Evolutionary conservation across 2,888 invertebrate species (phyloP).

Genomic region (Myopa tessellatipennis): DNA sequence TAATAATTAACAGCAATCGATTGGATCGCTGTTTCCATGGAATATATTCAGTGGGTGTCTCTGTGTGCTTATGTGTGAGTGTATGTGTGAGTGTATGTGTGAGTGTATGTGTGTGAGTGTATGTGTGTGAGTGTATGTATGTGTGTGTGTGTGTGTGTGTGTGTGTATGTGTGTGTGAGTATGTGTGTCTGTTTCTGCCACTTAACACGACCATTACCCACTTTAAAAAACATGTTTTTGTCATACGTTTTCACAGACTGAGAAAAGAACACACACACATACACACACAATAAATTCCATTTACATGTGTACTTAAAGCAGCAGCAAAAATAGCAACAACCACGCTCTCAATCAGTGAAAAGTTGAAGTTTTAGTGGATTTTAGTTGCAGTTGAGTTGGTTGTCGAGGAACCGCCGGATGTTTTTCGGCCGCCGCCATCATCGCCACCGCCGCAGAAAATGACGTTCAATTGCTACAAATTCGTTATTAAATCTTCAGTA

Average conservation of each 20-base stretch:
- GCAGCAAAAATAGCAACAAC: neutral
- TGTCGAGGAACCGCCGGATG: too few relatives aligned
- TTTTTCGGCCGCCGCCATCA: too few relatives aligned
- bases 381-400: too few relatives aligned
- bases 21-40: neutral
- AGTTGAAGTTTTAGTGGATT: neutral
- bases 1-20: constrained; percentile 22
- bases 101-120: neutral
- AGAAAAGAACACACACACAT: too few relatives aligned
- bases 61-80: neutral
- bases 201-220: constrained; percentile 17
- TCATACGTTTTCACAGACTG: too few relatives aligned
- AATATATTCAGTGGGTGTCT: neutral
- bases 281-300: too few relatives aligned
- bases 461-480: constrained; percentile 12
- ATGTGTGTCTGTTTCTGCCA: neutral
- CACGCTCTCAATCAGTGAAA: neutral
- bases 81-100: neutral
- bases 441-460: too few relatives aligned
- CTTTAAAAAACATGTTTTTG: constrained; percentile 15
- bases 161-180: neutral
- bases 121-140: neutral
- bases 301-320: neutral
- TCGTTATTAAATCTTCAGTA: neutral
- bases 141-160: neutral